Evolutionary conservation across 2,797 vertebrate species (phyloP).

Genomic region (Synaphobranchus kaupii): DNA sequence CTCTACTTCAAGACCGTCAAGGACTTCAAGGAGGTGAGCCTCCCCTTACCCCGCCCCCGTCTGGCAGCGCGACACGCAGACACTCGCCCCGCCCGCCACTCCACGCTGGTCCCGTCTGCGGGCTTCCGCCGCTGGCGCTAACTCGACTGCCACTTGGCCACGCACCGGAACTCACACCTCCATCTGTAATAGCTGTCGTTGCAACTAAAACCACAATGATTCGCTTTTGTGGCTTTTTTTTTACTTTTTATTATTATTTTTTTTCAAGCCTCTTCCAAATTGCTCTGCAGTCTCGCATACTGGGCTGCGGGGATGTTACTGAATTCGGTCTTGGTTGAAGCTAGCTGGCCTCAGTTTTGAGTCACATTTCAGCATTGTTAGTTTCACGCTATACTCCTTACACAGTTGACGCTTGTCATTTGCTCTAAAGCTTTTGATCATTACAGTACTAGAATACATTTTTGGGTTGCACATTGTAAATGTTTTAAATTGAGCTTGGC

Average conservation of each 20-base stretch:
- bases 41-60: too few species aligned
- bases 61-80: neutral
- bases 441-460: neutral
- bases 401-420: neutral
- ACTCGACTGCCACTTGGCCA: neutral
- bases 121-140: neutral
- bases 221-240: neutral
- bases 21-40: conserved; percentile 95
- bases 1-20: conserved; percentile 98
- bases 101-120: neutral
- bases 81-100: neutral
- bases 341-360: neutral
- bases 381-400: neutral
- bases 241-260: too few species aligned
- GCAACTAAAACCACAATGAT: neutral
- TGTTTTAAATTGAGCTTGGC: neutral
- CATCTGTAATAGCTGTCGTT: neutral
- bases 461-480: too few species aligned
- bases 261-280: too few species aligned
- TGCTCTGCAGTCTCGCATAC: too few species aligned
- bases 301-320: neutral
- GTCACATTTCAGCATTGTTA: neutral
- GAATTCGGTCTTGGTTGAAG: neutral
- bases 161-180: neutral
- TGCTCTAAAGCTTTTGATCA: neutral